Base-by-base conservation (phyloP, 53 echinoderm and acorn worm genomes). In the Patiria pectinifera region DNA sequence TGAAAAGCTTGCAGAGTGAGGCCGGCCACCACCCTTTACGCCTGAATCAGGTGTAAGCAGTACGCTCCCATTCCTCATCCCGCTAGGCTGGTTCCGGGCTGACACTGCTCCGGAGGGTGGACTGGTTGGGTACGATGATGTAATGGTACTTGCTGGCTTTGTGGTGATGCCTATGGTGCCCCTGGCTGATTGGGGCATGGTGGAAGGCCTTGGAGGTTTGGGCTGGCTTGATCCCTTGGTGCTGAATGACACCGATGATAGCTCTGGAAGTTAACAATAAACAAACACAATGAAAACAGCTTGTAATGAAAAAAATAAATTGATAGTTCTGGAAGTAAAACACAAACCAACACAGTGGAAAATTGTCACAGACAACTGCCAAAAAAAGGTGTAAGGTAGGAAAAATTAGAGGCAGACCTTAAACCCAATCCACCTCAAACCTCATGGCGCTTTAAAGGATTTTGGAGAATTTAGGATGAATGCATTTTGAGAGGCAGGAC, bases 111-210 rank as follows among this genome's bases (percentile, higher is more conserved):
- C 71, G 21, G 85, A 85, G 5, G 86, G 53, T 4, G 44, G n/a
- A 63, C 89, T 62, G 1, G 62, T 10, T 3, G 87, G 6, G 60
- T 87, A 59, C 19, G 48, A 77, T 15, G 87, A 26, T 59, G 77
- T 9, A n/a, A 6, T 13, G 22, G 21, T 22, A 0, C 47, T 72
- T 21, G 44, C 74, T 23, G 48, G 74, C 49, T n/a, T 86, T 13
- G 80, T 13, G 45, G 90, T 49, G 2, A 78, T 80, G 48, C 80
- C 59, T 4, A 85, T 91, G 3, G 90, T 91, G 45, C 93, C 93
- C 74, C 93, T 91, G 16, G 93, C 93, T 13, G 93, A 93, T 18
- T 69, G 90, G 48, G 84, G 89, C 21, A 90, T 90, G 62, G 79
- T 76, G 4, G 84, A 66, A 58, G 90, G 84, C 2, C 89, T 90